Conservation (phyloP, 2,888 invertebrate genomes). For the Agrochola lota region DNA sequence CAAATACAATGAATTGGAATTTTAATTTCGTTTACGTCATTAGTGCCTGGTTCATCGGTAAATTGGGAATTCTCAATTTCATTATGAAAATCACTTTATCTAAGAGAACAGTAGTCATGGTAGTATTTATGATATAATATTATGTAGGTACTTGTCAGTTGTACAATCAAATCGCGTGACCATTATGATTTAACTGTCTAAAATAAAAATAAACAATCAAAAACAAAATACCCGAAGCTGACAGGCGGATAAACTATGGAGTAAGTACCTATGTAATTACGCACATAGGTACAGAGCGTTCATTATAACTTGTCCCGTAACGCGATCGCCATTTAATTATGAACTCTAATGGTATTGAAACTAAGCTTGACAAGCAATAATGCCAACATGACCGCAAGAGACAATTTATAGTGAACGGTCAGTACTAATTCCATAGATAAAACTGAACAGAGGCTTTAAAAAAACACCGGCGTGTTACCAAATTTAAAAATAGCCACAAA, state of each 20-base stretch:
- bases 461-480: background rate
- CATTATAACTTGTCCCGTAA: too few species aligned
- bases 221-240: background rate
- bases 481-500: slow-evolving; percentile 34
- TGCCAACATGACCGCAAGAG: too few species aligned
- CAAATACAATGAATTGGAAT: too few species aligned
- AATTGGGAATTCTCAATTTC: background rate
- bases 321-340: too few species aligned
- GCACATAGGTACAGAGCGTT: too few species aligned
- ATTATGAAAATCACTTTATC: too few species aligned
- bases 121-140: too few species aligned
- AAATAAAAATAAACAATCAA: background rate
- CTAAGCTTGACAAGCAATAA: too few species aligned
- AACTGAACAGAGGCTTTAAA: background rate
- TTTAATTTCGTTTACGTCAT: background rate
- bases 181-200: background rate
- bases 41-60: background rate
- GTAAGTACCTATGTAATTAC: background rate
- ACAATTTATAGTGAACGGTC: too few species aligned
- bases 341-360: too few species aligned
- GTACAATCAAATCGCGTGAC: background rate
- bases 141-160: background rate
- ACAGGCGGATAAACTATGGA: background rate
- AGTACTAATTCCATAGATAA: background rate
- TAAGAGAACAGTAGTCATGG: background rate